Evolutionary conservation across 2,113 vertebrate species (phyloP).

Genomic region (Hippopotamus amphibius): DNA sequence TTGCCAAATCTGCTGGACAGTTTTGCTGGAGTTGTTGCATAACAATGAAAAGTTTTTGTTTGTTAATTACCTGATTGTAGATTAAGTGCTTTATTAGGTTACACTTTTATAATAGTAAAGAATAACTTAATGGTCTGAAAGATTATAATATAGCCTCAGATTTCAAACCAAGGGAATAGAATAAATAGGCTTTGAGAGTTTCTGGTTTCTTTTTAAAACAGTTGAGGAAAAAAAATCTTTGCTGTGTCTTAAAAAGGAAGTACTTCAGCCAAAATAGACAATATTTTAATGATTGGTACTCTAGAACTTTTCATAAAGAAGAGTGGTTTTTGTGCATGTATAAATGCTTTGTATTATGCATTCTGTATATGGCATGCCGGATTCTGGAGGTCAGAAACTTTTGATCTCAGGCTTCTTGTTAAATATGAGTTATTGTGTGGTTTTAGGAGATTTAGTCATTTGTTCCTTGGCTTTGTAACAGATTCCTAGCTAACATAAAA

Average conservation of each 20-base stretch:
- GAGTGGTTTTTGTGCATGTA: not conserved
- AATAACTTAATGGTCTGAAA: not conserved
- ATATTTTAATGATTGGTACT: not conserved
- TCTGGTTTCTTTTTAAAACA: conserved; percentile 46
- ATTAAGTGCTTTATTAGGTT: not conserved
- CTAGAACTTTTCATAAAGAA: not conserved
- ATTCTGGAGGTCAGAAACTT: not conserved
- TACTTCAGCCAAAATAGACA: not conserved
- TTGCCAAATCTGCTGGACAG: not conserved
- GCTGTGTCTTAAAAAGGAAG: not conserved
- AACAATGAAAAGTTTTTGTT: not conserved
- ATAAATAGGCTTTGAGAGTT: not conserved
- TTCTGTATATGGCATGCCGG: not conserved
- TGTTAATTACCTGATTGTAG: not conserved
- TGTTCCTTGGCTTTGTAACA: conserved; percentile 40
- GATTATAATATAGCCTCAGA: not conserved
- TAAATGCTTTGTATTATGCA: not conserved
- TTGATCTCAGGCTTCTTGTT: conserved; percentile 26
- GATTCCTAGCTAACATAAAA: not conserved
- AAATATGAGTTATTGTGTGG: not conserved
- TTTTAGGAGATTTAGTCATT: conserved; percentile 34
- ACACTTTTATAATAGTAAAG: not conserved
- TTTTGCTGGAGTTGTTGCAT: not conserved
- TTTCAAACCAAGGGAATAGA: not conserved
- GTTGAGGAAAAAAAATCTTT: not conserved